phyloP scores from a whole-genome alignment of 2,797 vertebrate genomes.

The Decapterus maruadsi region DNA sequence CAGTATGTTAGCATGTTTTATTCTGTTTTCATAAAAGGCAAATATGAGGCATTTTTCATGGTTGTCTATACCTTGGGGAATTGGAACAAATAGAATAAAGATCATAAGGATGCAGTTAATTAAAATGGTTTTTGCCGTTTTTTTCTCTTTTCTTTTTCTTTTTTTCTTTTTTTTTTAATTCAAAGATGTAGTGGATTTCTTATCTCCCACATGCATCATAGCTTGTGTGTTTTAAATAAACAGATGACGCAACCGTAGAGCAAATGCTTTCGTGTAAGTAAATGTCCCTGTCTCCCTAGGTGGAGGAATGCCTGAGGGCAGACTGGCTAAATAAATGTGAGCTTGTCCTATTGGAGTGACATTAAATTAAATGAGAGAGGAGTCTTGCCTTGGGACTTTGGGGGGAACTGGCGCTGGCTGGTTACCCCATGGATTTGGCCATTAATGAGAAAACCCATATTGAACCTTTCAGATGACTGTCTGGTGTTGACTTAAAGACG shows the following conservation, averaged over 20 bases:
- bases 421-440: conserved; percentile 84
- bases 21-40: conserved; percentile 78
- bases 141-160: not conserved
- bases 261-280: conserved; percentile 83
- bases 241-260: conserved; percentile 78
- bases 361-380: conserved; percentile 89
- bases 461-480: conserved; percentile 84
- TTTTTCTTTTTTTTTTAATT: conserved; percentile 43
- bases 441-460: conserved; percentile 89
- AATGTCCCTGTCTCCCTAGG: conserved; percentile 86
- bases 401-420: conserved; percentile 63
- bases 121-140: conserved; percentile 70
- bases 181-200: conserved; percentile 70
- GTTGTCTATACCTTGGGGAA: conserved; percentile 69
- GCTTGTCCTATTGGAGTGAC: conserved; percentile 89
- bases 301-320: conserved; percentile 77
- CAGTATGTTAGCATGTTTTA: conserved; percentile 76
- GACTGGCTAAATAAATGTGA: conserved; percentile 87
- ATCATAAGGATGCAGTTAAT: conserved; percentile 82
- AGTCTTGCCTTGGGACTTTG: conserved; percentile 80
- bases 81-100: conserved; percentile 83
- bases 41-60: conserved; percentile 75
- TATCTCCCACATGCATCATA: conserved; percentile 52
- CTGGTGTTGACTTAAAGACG: conserved; percentile 85
- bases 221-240: conserved; percentile 79